Evolutionary conservation across 2,113 vertebrate species (phyloP).

Genomic region (Elgaria multicarinata): DNA sequence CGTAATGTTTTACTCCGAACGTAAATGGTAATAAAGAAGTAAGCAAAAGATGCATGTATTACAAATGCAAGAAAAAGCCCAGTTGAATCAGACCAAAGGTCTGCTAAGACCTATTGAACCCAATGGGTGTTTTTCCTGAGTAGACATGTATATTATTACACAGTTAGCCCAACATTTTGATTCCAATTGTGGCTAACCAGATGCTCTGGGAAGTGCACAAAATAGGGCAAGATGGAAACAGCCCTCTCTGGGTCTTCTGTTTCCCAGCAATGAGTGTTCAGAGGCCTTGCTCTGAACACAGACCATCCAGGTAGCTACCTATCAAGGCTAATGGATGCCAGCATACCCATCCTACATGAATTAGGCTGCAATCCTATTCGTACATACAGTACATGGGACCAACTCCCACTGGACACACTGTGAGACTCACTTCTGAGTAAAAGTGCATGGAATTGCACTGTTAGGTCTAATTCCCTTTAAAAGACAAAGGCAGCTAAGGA

Average conservation of each 20-base stretch:
- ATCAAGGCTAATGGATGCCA: neutral
- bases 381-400: too few relatives aligned
- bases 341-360: neutral
- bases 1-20: neutral
- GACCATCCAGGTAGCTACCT: neutral
- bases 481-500: neutral
- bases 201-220: neutral
- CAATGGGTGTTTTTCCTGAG: neutral
- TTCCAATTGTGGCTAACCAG: neutral
- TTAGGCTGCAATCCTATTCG: too few relatives aligned
- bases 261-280: neutral
- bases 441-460: neutral
- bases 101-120: neutral
- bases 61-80: neutral
- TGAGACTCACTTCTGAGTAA: too few relatives aligned
- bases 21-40: neutral
- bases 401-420: too few relatives aligned
- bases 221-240: neutral
- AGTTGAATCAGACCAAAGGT: neutral
- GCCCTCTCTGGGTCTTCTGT: neutral
- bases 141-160: neutral
- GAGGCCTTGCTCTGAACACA: neutral
- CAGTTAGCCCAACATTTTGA: neutral
- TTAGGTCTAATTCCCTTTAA: neutral
- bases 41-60: neutral